Percentiles rank a stretch among this genome's conserved stretches.
Evolutionary conservation across 2,113 vertebrate species (phyloP).

Genomic region (Alosa alosa): DNA sequence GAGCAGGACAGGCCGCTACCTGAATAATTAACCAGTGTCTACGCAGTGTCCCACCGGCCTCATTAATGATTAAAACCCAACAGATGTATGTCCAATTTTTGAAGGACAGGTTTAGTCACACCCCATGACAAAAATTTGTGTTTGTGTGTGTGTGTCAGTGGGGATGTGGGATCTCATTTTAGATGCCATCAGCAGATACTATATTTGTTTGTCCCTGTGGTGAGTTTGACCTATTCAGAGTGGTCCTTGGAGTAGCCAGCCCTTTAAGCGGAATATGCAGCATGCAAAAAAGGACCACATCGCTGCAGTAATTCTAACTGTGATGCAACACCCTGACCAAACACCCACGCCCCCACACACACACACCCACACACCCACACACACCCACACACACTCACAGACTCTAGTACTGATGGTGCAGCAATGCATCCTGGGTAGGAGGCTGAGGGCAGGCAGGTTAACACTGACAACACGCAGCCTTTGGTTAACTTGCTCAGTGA

Average conservation of each 20-base stretch:
- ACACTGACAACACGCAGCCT: not conserved
- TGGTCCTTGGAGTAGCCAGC: not conserved
- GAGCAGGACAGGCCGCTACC: conserved; percentile 45
- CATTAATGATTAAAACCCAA: conserved; percentile 60
- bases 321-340: not conserved
- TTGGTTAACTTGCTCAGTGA: conserved; percentile 1
- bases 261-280: not conserved
- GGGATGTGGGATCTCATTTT: conserved; percentile 34
- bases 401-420: not conserved
- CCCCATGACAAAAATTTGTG: conserved; percentile 28
- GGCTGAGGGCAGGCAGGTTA: not conserved
- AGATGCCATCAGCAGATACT: conserved; percentile 45
- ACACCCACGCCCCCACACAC: not conserved
- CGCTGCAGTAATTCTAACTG: not conserved
- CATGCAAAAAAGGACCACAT: conserved; percentile 7
- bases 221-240: conserved; percentile 46
- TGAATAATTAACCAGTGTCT: conserved; percentile 66
- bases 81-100: conserved; percentile 60
- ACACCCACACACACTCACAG: not conserved
- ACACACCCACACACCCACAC: not conserved
- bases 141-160: conserved; percentile 9
- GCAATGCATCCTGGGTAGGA: not conserved
- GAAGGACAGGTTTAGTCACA: conserved; percentile 46
- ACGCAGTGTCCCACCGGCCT: conserved; percentile 50
- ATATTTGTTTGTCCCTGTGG: conserved; percentile 40